A percentile compares a stretch with the other conserved stretches of the same genome.
Evolutionary conservation across 2,113 vertebrate genomes (phyloP).

Genomic region (Alethe diademata): DNA sequence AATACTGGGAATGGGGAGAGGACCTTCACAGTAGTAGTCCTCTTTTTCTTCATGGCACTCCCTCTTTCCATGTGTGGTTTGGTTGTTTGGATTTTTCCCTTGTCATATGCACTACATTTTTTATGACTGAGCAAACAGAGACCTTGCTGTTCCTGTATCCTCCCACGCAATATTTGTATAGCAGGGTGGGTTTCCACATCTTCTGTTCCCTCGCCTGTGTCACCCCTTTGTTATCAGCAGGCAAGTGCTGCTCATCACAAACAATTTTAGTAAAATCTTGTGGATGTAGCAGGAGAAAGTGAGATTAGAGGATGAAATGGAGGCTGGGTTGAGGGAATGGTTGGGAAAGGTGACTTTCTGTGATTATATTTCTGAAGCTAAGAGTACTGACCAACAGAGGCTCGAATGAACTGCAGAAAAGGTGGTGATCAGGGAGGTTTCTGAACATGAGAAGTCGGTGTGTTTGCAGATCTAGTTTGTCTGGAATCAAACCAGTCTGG

Average conservation of each 20-base stretch:
- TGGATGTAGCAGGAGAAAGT: neutral
- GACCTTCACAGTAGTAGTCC: neutral
- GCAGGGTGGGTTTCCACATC: neutral
- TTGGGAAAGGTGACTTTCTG: neutral
- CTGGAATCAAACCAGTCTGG: neutral
- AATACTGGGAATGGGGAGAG: neutral
- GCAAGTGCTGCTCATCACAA: neutral
- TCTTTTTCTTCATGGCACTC: neutral
- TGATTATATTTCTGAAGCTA: neutral
- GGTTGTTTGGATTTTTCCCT: neutral
- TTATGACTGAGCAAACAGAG: slow-evolving; percentile 1
- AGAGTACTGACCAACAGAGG: neutral
- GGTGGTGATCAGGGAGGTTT: neutral
- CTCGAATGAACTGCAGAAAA: fast-evolving
- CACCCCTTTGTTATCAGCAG: neutral
- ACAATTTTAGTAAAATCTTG: neutral
- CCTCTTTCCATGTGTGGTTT: neutral
- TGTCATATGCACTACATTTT: neutral
- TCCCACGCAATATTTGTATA: neutral
- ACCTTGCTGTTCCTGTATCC: neutral
- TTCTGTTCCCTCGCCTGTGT: neutral
- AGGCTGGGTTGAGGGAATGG: neutral
- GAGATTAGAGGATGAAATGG: neutral
- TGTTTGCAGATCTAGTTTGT: neutral
- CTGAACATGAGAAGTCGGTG: neutral